Base-by-base conservation (phyloP, 2,797 vertebrate genomes). In the Tragelaphus eurycerus region DNA sequence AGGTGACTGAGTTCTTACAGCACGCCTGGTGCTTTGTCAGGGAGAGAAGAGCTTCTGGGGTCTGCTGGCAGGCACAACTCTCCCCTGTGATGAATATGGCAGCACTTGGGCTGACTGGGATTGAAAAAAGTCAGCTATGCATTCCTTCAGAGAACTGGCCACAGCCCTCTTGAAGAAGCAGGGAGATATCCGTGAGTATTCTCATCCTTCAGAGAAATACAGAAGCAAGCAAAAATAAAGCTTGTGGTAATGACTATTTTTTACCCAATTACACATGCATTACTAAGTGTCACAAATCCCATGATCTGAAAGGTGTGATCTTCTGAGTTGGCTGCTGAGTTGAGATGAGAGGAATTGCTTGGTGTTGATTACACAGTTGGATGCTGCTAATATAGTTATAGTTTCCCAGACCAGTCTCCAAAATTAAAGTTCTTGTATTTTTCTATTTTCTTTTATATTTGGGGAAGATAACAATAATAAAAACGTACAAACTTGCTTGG, bases 361-460 rank as follows among this genome's bases (percentile, higher is more conserved):
- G 93, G 27, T 97, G 97, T 95, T 96, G 93, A 90, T 97, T 97
- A 96, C 96, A 92, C 96, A 85, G 81, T 79, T 97, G 97, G 95
- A 90, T 96, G 83, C 92, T 92, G 96, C 90, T 97, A 97, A 96
- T 96, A 50, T 98, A 97, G 98, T 97, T 98, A 98, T 78, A 96
- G 82, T 82, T 97, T 92, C 89, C 83, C 92, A 90, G 78, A 46
- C 62, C 90, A 79, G 59, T 92, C 83, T 97, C 52, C 86, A 89
- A 96, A 97, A 95, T 94, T 86, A 95, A 96, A 34, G 64, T 96
- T 95, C 76, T 86, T 59, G 2, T 54, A 95, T 96, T 79, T 97
- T 98, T 97, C 92, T 87, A 81, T 84, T 96, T 97, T 59, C 54
- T 12, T 92, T 96, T 86, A 88, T 90, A 86, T 92, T 97, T 95